Evolutionary conservation across 2,888 invertebrate species (phyloP).

Genomic region (Cabera pusaria): DNA sequence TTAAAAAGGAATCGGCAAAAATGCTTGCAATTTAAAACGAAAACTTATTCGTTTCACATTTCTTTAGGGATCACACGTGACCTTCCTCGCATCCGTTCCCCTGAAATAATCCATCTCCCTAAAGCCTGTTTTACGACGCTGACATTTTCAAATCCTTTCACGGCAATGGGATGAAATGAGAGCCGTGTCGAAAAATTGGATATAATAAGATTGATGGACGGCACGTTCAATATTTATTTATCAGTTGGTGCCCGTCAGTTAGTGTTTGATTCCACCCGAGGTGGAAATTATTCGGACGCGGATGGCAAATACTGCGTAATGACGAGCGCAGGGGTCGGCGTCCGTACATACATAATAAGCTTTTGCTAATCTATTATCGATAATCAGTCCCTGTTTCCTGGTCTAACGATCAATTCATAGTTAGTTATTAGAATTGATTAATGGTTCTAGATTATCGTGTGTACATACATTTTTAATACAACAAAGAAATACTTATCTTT

Average conservation of each 20-base stretch:
- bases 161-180: constrained; percentile 42
- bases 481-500: too few species aligned
- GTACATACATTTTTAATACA: too few species aligned
- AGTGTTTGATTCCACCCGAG: constrained; percentile 26
- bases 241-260: constrained; percentile 24
- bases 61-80: constrained; percentile 27
- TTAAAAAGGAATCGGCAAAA: too few species aligned
- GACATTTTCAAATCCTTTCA: constrained; percentile 49
- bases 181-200: constrained; percentile 48
- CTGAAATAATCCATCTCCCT: constrained; percentile 40
- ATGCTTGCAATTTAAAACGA: constrained; percentile 10
- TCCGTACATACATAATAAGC: too few species aligned
- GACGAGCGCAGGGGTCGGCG: background rate
- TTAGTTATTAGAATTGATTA: too few species aligned
- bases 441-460: too few species aligned
- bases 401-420: too few species aligned
- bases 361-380: too few species aligned
- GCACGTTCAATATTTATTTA: constrained; percentile 51
- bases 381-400: too few species aligned
- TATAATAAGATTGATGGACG: constrained; percentile 54
- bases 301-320: background rate
- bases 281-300: constrained; percentile 7
- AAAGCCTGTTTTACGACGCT: constrained; percentile 43
- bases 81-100: constrained; percentile 28
- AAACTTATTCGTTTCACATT: constrained; percentile 16